Base-by-base conservation (phyloP, 2,113 vertebrate genomes). In the Anhinga anhinga region DNA sequence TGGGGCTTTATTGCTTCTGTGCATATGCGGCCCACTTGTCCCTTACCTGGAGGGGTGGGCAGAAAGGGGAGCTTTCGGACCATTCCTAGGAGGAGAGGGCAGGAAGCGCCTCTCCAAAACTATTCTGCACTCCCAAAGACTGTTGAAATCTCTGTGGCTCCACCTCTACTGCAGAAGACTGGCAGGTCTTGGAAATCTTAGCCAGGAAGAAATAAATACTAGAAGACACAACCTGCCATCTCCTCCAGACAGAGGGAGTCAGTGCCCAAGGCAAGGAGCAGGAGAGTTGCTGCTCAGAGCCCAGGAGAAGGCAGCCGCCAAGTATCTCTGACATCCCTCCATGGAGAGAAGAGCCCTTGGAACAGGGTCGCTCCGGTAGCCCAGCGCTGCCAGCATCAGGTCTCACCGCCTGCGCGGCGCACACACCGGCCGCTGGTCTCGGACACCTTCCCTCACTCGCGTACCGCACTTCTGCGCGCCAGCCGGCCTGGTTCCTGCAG, bases 371-470 rank as follows among this genome's bases (percentile, higher is more conserved):
- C 53, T 45, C 22, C 1, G 11, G 47, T 11, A 62, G 66, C 81
- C 49, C 80, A 18, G 1, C 0, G 0, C 50, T 45, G 71, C 59
- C 5, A 1, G 42, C 4, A 10, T 2, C 62, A 47, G 44, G 9
- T 42, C 88, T 47, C 40, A 14, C 2, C 0, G 3, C 45, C 30
- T 10, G 45, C 5, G 1, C 2, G 5, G 18, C 6, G 30, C 40
- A 22, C 10, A 2, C 2, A 0, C 70, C 42, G 58, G 30, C 63
- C 2, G 2, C 71, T 65, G 89, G 14, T 9, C 74, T 70, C 45
- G 2, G 69, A 7, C 86, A 9, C 74, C 38, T 50, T 11, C 69
- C 44, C 49, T 69, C 0, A 1, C 49, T 34, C 3, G 1, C 0
- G 40, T 23, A 15, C 47, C 3, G 2, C 77, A 21, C 26, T 25